These are phyloP conservation scores for Mugil cephalus DNA, from an alignment of 2,113 vertebrate genomes.

Conservation along the genomic window DNA sequence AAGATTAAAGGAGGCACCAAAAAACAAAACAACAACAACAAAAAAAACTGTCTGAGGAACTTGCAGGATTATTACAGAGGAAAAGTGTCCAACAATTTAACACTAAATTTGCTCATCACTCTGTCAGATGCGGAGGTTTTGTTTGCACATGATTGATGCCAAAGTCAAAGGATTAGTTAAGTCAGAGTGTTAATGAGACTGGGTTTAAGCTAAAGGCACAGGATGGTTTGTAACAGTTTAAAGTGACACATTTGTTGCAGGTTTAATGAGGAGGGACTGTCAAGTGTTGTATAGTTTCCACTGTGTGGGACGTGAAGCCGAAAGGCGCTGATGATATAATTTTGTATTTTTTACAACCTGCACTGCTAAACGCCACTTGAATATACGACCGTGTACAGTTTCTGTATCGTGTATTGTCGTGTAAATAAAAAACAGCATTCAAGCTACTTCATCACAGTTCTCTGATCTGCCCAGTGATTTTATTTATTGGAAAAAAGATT, in stretches of 20 bases:
- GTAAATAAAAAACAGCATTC: constrained; percentile 68
- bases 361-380: constrained; percentile 61
- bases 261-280: not conserved
- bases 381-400: constrained; percentile 33
- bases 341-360: constrained; percentile 29
- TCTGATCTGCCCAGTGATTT: constrained; percentile 38
- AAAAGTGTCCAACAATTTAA: not conserved
- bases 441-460: constrained; percentile 18
- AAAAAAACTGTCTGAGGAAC: not conserved
- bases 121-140: not conserved
- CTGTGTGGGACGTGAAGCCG: constrained; percentile 73
- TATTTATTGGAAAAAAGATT: constrained; percentile 33
- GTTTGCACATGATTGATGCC: not conserved
- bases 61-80: not conserved
- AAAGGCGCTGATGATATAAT: constrained; percentile 5
- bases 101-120: not conserved
- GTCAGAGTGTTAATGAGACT: not conserved
- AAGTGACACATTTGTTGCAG: not conserved
- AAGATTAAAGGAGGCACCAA: constrained; percentile 1
- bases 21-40: too few species aligned
- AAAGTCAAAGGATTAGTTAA: not conserved
- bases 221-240: constrained; percentile 4
- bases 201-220: constrained; percentile 1
- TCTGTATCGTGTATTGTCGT: constrained; percentile 36
- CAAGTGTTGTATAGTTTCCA: constrained; percentile 60